Base-by-base conservation (phyloP, 2,888 invertebrate genomes). In the Trimorus sp. region DNA sequence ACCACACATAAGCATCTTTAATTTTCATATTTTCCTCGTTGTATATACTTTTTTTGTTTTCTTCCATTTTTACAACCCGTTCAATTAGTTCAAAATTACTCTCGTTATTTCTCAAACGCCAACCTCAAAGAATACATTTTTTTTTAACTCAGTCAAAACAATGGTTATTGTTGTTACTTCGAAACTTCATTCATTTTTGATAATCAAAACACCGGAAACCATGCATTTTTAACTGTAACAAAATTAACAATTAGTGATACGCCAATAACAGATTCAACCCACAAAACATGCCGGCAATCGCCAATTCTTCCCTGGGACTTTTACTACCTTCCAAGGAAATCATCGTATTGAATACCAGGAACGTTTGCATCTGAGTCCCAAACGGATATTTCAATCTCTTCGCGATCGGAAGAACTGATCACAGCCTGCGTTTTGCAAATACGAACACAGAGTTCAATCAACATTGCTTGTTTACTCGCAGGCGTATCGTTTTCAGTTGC, bases 281-380 rank as follows among this genome's bases (percentile, higher is more conserved):
- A 14, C 66, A n/a, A n/a, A n/a, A n/a, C n/a, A 71, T 79, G 69
- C 76, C 54, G 42, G 40, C 68, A 71, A 60, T 75, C 68, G 36
- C 16, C 54, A 76, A 80, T 83, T 75, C 66, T 83, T 75, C 75
- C 59, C 62, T 45, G 69, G 71, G 81, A 71, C 60, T 73, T 85
- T 83, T 88, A 89, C 89, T 91, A 96, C 96, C 96, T 96, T 94
- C 96, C 96, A 92, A 97, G 95, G 92, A 94, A 94, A 94, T 97
- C 96, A 94, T 97, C 96, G 93, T 94, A 95, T 92, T 94, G 94
- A 89, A 95, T 94, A 92, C 96, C 96, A 84, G 94, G 94, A 93
- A 96, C 94, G 89, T 94, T 95, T 88, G 96, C 94, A 93, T 97
- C 97, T 94, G 95, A 96, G 93, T 97, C 96, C 96, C 96, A 96